Base-by-base conservation (phyloP, 2,113 vertebrate species). In the Lanius collurio region DNA sequence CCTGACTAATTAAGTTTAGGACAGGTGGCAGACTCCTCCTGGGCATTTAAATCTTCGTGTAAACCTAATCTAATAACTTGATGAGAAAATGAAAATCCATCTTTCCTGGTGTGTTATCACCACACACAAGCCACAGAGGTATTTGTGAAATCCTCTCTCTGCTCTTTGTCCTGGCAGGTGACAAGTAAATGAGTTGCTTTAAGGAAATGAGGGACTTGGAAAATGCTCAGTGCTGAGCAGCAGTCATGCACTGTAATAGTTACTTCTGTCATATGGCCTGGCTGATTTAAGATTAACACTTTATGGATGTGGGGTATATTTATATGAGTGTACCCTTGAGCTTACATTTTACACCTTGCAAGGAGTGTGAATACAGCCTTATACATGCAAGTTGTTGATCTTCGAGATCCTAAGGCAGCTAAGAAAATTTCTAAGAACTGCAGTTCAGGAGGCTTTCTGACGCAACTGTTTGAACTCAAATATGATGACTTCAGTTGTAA, bases 71-170 rank as follows among this genome's bases (percentile, higher is more conserved):
- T 69, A 91, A 75, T 92, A 96, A 79, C 47, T 87, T 89, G 83
- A 94, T 80, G 83, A 88, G 87, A 93, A 95, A 96, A 96, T 76
- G 90, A 93, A 96, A 95, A 97, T 84, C 60, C 63, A 68, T 83
- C 60, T 56, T 89, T 91, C 47, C 73, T 65, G 52, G 46, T 89
- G n/a, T 64, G 44, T 87, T 95, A 84, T 87, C 88, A 65, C 79
- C 35, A 20, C 5, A 8, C 37, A 42, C 57, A 57, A 92, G 33
- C 87, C 91, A 75, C 67, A 30, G 65, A 55, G 73, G 68, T 73
- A 50, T 94, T 79, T 79, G 39, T 9, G 7, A 93, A 94, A 92
- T 92, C 90, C 39, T 74, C 35, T 89, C 63, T 59, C 53, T 83
- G 17, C 91, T 86, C 83, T 74, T 84, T 90, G 86, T 95, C 88